Evolutionary conservation across 2,888 invertebrate genomes (phyloP), one percentile per base, ranked within the genome.

Genomic region (Sturmia bella): DNA sequence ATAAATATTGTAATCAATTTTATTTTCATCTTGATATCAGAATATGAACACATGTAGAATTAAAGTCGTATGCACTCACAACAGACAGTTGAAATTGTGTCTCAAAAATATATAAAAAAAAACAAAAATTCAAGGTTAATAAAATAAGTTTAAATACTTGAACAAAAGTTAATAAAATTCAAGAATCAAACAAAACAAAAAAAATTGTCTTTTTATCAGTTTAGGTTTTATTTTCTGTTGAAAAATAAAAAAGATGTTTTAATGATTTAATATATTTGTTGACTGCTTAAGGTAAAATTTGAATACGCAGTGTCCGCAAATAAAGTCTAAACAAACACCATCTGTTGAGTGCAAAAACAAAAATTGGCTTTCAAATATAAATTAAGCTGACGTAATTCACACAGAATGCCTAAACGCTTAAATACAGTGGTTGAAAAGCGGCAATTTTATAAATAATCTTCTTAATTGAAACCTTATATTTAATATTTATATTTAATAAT

Each of bases 361-460:
- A 74, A 69, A 24, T 48, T n/a, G 24, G 11, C n/a, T 43, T 72
- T 15, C 24, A 52, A 77, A 69, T 17, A 57, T 56, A 19, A 56
- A 69, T 7, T 61, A 6, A 54, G 64, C 74, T 82, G 78, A 82
- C 82, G 82, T 82, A 82, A 82, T 82, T 70, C 70, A 41, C 78
- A 74, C 70, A 75, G 75, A 70, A 78, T 63, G 32, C 73, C 59
- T 12, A 70, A 61, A 24, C 19, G 6, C 43, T 59, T 61, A 64
- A 52, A 6, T 5, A 75, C 74, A 64, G 75, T 80, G 69, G 74
- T 43, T n/a, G 11, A 32, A 32, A 32, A 32, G 32, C 3, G n/a
- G 4, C n/a, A 32, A 32, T 32, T 32, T 32, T 32, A 9, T 3
- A n/a, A n/a, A 1, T 32, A 7, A 32, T 7, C 32, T 32, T 7